A percentile compares a stretch with the other conserved stretches of the same genome.
Conservation (phyloP, 2,113 vertebrate species). For the Cephalopholis sonnerati region DNA sequence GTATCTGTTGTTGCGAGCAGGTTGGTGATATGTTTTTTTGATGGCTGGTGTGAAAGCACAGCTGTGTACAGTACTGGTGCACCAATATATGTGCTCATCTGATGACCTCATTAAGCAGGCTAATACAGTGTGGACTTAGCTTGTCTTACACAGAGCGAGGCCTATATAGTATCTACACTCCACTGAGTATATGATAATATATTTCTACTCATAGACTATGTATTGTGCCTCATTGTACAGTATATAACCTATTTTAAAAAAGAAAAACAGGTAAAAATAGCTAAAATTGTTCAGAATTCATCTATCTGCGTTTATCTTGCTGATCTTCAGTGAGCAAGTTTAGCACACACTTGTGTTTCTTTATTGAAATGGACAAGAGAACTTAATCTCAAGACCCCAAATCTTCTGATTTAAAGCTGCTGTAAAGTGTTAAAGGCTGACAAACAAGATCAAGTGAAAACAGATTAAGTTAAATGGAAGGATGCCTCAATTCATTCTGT, state of each 20-base stretch:
- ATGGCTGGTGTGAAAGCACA: neutral
- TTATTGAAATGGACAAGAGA: neutral
- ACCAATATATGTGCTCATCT: neutral
- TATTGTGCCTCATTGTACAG: neutral
- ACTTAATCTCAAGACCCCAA: neutral
- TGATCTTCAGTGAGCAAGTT: neutral
- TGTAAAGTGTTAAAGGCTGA: too few species aligned
- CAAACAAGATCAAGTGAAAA: neutral
- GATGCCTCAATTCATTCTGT: neutral
- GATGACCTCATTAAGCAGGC: neutral
- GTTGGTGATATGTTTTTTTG: neutral
- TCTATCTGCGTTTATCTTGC: neutral
- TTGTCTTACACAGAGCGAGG: neutral
- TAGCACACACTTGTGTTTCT: too few species aligned
- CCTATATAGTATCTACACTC: neutral
- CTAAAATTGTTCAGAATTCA: neutral
- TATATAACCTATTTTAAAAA: neutral
- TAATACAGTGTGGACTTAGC: neutral
- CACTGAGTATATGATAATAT: neutral
- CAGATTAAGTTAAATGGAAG: neutral
- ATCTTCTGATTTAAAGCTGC: neutral
- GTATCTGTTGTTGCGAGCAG: neutral
- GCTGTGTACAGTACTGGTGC: too few species aligned
- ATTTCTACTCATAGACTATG: too few species aligned
- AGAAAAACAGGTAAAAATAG: neutral